phyloP scores from a whole-genome alignment of 2,797 vertebrate genomes.

The Poeciliopsis gracilis region DNA sequence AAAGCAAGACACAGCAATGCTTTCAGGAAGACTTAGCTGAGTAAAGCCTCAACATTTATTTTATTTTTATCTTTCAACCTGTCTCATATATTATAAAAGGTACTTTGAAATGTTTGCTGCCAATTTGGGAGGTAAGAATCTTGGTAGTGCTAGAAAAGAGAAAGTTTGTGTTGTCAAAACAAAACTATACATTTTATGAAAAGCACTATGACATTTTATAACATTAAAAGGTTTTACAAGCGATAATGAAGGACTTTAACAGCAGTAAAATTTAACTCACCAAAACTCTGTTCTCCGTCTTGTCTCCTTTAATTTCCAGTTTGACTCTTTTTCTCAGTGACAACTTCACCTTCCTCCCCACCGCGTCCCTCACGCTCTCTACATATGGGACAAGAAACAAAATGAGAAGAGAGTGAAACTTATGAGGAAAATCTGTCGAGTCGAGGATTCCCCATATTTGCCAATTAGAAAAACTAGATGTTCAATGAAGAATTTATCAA shows the following conservation, averaged over 20 bases:
- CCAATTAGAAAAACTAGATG: constrained; percentile 19
- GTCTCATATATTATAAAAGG: not conserved
- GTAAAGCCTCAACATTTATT: not conserved
- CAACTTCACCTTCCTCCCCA: constrained; percentile 93
- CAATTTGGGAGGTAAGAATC: not conserved
- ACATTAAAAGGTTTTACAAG: not conserved
- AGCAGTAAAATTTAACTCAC: constrained; percentile 79
- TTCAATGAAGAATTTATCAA: constrained; percentile 12
- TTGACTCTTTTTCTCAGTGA: constrained; percentile 92
- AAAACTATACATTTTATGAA: constrained; percentile 17
- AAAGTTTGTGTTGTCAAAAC: not conserved
- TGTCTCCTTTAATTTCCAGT: constrained; percentile 93
- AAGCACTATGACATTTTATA: not conserved
- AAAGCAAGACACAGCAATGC: not conserved
- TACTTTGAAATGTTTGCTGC: not conserved
- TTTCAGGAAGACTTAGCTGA: not conserved
- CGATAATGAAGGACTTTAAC: not conserved
- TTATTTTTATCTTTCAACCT: not conserved
- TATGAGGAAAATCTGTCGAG: not conserved
- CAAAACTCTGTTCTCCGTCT: constrained; percentile 93
- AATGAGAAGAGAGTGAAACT: not conserved
- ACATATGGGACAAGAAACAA: constrained; percentile 33
- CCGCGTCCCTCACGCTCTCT: constrained; percentile 93
- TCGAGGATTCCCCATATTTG: constrained; percentile 9
- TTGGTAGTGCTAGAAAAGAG: not conserved